Evolutionary conservation across 2,113 vertebrate species (phyloP), one percentile per base, ranked within the genome.

Genomic region (Empidonax alnorum): DNA sequence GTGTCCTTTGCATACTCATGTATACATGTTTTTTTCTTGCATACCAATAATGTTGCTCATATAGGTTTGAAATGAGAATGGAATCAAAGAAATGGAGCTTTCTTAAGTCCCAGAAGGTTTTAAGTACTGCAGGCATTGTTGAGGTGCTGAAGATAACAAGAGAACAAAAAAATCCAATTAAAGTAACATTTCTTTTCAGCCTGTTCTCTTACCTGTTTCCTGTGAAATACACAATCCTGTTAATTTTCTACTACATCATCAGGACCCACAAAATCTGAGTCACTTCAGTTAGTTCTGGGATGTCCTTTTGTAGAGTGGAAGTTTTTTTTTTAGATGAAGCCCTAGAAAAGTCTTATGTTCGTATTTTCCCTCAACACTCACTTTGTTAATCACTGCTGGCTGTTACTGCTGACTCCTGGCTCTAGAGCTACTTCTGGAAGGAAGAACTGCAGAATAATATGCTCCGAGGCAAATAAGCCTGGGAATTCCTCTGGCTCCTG

Each of bases 91-190:
- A 93, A 71, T 7, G 0, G 42, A 92, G 91, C 67, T 95, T 93
- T 84, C 58, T 84, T 73, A 84, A 89, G 63, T 97, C 89, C 67
- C 41, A 3, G 89, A 90, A 92, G 91, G 79, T 82, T 95, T 30
- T 74, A 71, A 84, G 87, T 90, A 92, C 75, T 93, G 86, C 86
- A 87, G 86, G 89, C 79, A 1, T 93, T 74, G 87, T 85, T 85
- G 92, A 96, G 87, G 89, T 95, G 82, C 86, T 80, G 90, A 84
- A 95, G 93, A 95, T 94, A 96, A 96, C 89, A 77, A 74, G 87
- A 84, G 91, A 97, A 94, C 90, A 96, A 90, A 96, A 75, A 89
- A 94, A 96, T 94, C 94, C 97, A 97, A 97, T 97, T 97, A 97
- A 97, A 97, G 91, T 83, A 89, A 93, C 94, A 89, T 95, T 94